Evolutionary conservation across 2,797 vertebrate species (phyloP).

Genomic region (Coccyzus lansbergi): DNA sequence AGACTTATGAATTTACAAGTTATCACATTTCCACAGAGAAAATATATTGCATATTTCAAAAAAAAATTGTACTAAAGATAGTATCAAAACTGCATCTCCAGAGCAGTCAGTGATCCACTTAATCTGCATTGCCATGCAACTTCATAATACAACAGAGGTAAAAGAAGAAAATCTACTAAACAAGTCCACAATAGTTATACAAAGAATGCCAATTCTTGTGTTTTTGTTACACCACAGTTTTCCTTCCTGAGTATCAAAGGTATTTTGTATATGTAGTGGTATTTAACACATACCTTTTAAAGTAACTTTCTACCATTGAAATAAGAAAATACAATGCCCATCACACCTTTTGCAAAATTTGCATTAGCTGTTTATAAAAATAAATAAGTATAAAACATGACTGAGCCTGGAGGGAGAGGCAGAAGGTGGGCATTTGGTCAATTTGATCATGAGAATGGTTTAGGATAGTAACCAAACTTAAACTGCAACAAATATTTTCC

Average conservation of each 20-base stretch:
- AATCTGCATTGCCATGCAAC: background rate
- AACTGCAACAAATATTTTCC: conserved; percentile 28
- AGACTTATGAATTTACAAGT: background rate
- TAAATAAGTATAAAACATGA: background rate
- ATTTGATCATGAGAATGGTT: background rate
- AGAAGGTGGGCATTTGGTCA: background rate
- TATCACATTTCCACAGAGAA: background rate
- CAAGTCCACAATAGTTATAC: background rate
- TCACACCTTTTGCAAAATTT: background rate
- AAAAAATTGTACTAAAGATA: background rate
- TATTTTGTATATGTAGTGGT: background rate
- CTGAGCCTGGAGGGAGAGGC: background rate
- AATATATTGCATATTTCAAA: background rate
- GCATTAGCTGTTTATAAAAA: background rate
- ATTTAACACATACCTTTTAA: background rate
- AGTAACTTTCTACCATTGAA: background rate
- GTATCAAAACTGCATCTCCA: background rate
- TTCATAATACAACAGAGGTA: background rate
- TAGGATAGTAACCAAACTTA: conserved; percentile 22
- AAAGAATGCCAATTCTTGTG: background rate
- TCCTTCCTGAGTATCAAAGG: background rate
- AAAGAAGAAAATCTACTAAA: background rate
- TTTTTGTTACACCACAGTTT: background rate
- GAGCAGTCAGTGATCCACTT: background rate
- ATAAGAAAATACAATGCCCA: background rate